Percentiles rank a stretch among this genome's conserved stretches.
Conservation (phyloP, 2,113 vertebrate species). For the Columba janthina region DNA sequence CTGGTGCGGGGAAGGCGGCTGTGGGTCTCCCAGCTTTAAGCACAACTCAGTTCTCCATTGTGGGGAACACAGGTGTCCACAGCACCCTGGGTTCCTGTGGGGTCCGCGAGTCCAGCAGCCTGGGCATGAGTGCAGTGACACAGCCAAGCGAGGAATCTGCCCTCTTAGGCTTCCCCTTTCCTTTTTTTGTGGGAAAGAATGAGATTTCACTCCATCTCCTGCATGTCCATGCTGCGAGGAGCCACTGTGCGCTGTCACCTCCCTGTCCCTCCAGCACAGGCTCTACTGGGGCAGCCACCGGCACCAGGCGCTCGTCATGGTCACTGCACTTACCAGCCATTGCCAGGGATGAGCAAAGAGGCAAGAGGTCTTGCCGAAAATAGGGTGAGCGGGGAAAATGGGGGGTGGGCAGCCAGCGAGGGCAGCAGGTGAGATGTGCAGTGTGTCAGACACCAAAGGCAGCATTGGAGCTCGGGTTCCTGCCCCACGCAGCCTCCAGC, state of each 20-base stretch:
- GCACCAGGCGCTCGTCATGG: accelerated
- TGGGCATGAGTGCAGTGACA: not conserved
- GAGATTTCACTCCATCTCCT: not conserved
- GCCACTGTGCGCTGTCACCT: accelerated
- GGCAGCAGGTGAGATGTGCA: accelerated
- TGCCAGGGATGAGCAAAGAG: not conserved
- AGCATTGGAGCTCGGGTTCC: not conserved
- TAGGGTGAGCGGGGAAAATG: not conserved
- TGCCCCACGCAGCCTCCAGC: not conserved
- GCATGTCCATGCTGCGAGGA: accelerated
- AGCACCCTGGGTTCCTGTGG: accelerated
- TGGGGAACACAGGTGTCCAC: not conserved
- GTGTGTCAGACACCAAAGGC: not conserved
- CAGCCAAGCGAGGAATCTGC: not conserved
- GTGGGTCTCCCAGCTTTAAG: not conserved
- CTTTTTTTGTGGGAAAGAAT: not conserved
- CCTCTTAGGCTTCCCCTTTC: not conserved
- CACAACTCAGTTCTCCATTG: accelerated
- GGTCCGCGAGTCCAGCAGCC: not conserved
- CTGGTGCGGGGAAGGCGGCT: not conserved
- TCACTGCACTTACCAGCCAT: not conserved
- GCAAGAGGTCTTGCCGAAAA: not conserved
- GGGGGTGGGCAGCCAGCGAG: not conserved
- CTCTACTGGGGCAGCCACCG: not conserved
- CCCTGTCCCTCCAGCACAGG: not conserved